Conservation (phyloP, 2,888 invertebrate genomes). For the Aspidiotus rigidus region DNA sequence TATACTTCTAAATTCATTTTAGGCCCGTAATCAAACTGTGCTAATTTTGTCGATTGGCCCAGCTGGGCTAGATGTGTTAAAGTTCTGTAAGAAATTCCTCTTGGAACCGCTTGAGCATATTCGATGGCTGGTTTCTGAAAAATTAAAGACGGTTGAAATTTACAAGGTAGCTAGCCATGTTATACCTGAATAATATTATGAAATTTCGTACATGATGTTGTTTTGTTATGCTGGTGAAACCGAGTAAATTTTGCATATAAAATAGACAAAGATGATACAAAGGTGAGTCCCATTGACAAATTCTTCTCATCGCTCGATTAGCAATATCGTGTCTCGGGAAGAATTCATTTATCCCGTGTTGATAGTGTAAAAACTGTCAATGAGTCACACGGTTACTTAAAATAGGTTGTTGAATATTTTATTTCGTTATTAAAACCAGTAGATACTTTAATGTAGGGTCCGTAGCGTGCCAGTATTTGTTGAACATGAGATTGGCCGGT, state of each 20-base stretch:
- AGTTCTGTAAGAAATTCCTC: slow-evolving; percentile 29
- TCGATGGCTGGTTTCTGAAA: slow-evolving; percentile 24
- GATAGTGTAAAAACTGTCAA: slow-evolving; percentile 18
- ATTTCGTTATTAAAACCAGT: not conserved
- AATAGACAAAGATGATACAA: slow-evolving; percentile 30
- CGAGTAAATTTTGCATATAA: slow-evolving; percentile 27
- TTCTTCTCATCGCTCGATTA: slow-evolving; percentile 17
- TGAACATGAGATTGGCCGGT: slow-evolving; percentile 19
- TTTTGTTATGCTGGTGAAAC: slow-evolving; percentile 25
- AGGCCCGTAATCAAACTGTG: slow-evolving; percentile 44
- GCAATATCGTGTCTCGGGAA: slow-evolving; percentile 28
- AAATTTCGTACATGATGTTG: slow-evolving; percentile 23
- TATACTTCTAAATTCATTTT: slow-evolving; percentile 36
- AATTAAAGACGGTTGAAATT: not conserved
- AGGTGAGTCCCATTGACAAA: slow-evolving; percentile 23
- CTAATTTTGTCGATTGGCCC: slow-evolving; percentile 38
- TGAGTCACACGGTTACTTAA: not conserved
- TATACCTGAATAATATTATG: not conserved
- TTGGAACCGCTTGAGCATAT: slow-evolving; percentile 15
- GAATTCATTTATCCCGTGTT: slow-evolving; percentile 28
- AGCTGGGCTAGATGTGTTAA: slow-evolving; percentile 22
- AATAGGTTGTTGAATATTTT: not conserved
- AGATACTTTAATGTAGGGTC: slow-evolving; percentile 28
- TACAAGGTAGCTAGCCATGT: not conserved
- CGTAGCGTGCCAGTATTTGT: slow-evolving; percentile 20